These are phyloP conservation scores for Criorhina ranunculi DNA, from an alignment of 2,888 invertebrate genomes.

Conservation along the genomic window DNA sequence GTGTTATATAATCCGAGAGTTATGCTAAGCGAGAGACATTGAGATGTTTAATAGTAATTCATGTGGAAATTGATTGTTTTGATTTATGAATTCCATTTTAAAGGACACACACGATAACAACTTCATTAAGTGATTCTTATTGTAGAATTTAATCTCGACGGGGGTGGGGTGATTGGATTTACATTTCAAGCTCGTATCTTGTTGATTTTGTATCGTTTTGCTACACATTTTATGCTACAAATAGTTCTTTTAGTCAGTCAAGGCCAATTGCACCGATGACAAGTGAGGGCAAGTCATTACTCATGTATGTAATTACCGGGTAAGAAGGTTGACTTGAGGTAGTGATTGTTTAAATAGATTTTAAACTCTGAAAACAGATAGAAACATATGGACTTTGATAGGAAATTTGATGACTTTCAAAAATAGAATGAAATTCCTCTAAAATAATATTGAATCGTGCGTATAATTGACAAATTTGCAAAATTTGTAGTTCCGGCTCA, in stretches of 20 bases:
- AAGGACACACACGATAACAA: slow-evolving; percentile 50
- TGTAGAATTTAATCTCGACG: neutral
- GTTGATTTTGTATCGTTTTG: neutral
- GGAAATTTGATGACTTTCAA: neutral
- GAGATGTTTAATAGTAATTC: slow-evolving; percentile 49
- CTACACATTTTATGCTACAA: neutral
- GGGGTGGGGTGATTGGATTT: neutral
- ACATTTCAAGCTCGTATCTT: neutral
- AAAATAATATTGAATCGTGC: neutral
- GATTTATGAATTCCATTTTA: slow-evolving; percentile 49
- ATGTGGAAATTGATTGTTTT: slow-evolving; percentile 58
- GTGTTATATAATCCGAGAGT: slow-evolving; percentile 15
- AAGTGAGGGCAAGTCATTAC: slow-evolving; percentile 16
- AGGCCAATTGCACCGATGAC: slow-evolving; percentile 15
- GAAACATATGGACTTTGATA: neutral
- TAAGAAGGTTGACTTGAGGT: neutral
- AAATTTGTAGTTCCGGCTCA: neutral
- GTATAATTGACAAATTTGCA: neutral
- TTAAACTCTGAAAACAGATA: neutral
- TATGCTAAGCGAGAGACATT: slow-evolving; percentile 45
- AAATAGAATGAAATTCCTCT: neutral
- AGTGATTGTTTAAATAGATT: neutral
- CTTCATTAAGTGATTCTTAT: slow-evolving; percentile 19
- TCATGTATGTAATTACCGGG: slow-evolving; percentile 16
- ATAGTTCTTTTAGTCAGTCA: slow-evolving; percentile 2